These are phyloP conservation scores for Manacus vitellinus DNA, from an alignment of 2,113 vertebrate species.

Conservation along the genomic window DNA sequence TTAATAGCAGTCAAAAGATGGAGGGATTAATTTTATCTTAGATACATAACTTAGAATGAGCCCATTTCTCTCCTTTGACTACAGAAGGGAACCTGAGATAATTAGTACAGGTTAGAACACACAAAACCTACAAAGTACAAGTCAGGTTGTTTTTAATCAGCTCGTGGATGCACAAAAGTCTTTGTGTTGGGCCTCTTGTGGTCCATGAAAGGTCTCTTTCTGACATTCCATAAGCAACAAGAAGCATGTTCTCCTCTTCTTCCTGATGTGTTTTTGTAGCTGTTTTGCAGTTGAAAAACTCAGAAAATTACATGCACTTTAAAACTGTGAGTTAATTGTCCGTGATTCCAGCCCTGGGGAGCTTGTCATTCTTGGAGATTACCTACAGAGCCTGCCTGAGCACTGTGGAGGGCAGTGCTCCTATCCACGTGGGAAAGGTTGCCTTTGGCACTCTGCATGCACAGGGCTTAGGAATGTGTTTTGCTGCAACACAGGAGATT, in stretches of 20 bases:
- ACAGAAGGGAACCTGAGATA: not conserved
- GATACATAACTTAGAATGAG: not conserved
- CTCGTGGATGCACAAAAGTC: fast-evolving
- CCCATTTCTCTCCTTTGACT: not conserved
- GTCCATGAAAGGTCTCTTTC: not conserved
- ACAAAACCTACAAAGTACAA: fast-evolving
- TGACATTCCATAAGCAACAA: not conserved
- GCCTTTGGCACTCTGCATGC: fast-evolving
- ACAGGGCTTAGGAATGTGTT: not conserved
- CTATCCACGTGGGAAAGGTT: fast-evolving
- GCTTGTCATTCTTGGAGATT: not conserved
- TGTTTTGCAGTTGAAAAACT: not conserved
- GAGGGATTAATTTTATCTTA: not conserved
- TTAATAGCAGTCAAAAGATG: not conserved
- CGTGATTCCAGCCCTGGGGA: not conserved
- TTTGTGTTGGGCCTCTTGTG: not conserved
- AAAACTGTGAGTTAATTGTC: not conserved
- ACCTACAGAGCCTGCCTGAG: not conserved
- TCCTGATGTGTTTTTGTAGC: not conserved
- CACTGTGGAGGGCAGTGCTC: fast-evolving
- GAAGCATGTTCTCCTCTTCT: not conserved
- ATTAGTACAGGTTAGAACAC: not conserved
- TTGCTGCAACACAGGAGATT: not conserved
- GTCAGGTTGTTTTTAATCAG: not conserved
- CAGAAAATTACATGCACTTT: not conserved